Evolutionary conservation across 2,797 vertebrate genomes (phyloP).

Genomic region (Sciurus vulgaris): DNA sequence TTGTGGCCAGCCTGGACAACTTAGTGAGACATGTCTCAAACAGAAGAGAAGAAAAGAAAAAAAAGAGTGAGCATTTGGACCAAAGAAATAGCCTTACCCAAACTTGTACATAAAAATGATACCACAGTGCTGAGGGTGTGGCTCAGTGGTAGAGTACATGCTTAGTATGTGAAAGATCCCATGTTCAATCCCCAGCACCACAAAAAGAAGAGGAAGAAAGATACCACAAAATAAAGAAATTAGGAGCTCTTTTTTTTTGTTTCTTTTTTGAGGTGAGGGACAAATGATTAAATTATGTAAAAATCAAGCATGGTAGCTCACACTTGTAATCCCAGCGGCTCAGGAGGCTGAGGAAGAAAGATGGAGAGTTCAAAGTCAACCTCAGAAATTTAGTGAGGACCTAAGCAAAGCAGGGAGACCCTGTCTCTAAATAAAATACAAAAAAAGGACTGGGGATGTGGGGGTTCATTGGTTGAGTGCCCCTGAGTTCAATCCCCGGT

Average conservation of each 20-base stretch:
- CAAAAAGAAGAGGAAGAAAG: neutral
- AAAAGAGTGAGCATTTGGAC: neutral
- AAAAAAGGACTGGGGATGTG: too few relatives aligned
- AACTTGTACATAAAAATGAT: slow-evolving; percentile 29
- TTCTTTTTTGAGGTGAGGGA: neutral
- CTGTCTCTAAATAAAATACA: too few relatives aligned
- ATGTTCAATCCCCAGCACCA: neutral
- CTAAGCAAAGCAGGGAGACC: too few relatives aligned
- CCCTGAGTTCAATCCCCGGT: too few relatives aligned
- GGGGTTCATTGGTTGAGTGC: too few relatives aligned
- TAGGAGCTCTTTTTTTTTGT: neutral
- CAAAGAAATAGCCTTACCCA: slow-evolving; percentile 52
- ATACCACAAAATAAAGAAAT: neutral
- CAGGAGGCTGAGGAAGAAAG: too few relatives aligned
- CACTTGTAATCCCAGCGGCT: too few relatives aligned
- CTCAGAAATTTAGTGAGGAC: too few relatives aligned
- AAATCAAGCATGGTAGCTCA: neutral
- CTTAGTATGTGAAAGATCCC: neutral
- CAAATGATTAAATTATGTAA: slow-evolving; percentile 25
- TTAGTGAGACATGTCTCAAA: neutral
- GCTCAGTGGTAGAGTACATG: neutral
- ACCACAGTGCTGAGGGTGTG: neutral
- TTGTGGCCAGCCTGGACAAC: neutral
- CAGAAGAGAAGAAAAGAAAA: too few relatives aligned
- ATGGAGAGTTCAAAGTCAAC: too few relatives aligned